These are phyloP conservation scores for Intellagama lesueurii DNA, from an alignment of 2,797 vertebrate genomes.

Conservation along the genomic window DNA sequence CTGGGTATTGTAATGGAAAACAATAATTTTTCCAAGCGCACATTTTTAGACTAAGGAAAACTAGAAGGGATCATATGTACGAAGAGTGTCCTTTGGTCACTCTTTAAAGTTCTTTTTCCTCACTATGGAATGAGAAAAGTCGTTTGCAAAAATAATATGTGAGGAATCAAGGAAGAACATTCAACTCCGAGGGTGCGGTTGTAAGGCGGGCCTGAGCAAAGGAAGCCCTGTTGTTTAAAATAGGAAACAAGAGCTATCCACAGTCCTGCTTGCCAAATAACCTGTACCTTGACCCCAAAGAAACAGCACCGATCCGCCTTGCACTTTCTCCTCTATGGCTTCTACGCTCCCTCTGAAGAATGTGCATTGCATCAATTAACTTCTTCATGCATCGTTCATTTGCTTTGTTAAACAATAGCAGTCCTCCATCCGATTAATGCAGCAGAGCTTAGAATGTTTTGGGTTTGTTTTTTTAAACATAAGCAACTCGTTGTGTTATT, in stretches of 20 bases:
- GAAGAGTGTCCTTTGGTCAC: neutral
- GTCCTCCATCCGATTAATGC: neutral
- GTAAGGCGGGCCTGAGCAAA: neutral
- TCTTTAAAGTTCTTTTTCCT: neutral
- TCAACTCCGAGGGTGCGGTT: neutral
- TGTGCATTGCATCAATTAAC: neutral
- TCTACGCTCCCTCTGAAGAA: neutral
- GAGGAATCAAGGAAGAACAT: neutral
- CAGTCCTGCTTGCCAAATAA: neutral
- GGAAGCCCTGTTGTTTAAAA: neutral
- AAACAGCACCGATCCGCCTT: neutral
- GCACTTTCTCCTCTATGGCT: neutral
- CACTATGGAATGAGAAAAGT: too few relatives aligned
- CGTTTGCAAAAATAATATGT: neutral
- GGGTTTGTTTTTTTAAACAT: too few relatives aligned
- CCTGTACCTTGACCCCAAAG: neutral
- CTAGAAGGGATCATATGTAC: neutral
- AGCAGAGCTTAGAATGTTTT: too few relatives aligned
- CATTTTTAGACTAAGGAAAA: neutral
- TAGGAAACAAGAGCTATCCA: neutral
- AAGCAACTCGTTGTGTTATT: too few relatives aligned
- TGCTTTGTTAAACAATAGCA: neutral
- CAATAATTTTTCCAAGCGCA: too few relatives aligned
- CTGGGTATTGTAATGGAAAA: too few relatives aligned
- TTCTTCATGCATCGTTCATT: neutral